phyloP scores from a whole-genome alignment of 2,797 vertebrate species.

The Enteromius thamalakanensis region DNA sequence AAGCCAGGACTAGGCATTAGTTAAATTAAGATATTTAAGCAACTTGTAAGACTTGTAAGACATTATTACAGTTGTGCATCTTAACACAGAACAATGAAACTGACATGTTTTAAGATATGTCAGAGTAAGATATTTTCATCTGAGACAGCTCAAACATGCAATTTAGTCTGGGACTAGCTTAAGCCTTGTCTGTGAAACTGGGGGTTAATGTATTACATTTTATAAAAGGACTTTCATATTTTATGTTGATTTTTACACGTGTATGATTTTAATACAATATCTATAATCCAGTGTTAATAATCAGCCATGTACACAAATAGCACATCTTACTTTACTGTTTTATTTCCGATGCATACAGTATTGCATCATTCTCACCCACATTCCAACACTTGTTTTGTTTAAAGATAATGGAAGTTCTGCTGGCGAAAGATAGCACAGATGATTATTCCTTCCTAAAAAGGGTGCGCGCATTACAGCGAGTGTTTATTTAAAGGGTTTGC shows the following conservation, averaged over 20 bases:
- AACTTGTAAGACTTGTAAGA: too few species aligned
- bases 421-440: background rate
- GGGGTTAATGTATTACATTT: background rate
- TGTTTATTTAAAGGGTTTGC: constrained; percentile 19
- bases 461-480: background rate
- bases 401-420: constrained; percentile 30
- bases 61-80: too few species aligned
- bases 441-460: constrained; percentile 18
- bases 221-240: background rate
- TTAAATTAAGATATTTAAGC: too few species aligned
- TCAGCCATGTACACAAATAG: background rate
- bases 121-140: too few species aligned
- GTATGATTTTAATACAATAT: background rate
- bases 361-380: constrained; percentile 34
- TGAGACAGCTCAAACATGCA: too few species aligned
- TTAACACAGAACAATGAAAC: too few species aligned
- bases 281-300: background rate
- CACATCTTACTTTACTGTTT: background rate
- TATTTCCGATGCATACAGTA: background rate
- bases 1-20: too few species aligned
- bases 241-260: background rate
- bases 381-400: constrained; percentile 21
- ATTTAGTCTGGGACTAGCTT: too few species aligned
- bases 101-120: too few species aligned
- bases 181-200: too few species aligned